These are phyloP conservation scores for Acanthurus leucopareius DNA, from an alignment of 2,797 vertebrate genomes.

Conservation along the genomic window DNA sequence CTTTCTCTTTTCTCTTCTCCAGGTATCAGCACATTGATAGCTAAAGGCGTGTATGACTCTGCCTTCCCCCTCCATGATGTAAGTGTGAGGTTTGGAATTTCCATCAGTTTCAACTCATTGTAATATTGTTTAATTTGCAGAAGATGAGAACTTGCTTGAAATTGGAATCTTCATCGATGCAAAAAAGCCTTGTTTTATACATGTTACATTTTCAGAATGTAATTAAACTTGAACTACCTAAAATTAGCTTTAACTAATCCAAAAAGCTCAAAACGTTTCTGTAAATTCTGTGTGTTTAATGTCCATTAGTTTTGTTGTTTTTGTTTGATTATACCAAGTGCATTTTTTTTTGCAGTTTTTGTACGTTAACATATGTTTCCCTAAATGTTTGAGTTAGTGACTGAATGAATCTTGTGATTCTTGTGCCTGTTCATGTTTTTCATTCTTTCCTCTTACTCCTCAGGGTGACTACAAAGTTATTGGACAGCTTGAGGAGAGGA, in stretches of 20 bases:
- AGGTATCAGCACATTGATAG: conserved; percentile 96
- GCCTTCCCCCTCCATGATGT: conserved; percentile 97
- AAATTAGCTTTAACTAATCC: no score
- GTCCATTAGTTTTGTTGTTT: no score
- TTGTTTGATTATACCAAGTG: not conserved
- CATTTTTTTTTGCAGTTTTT: not conserved
- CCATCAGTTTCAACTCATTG: conserved; percentile 10
- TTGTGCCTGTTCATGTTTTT: not conserved
- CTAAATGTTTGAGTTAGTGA: not conserved
- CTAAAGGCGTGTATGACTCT: conserved; percentile 94
- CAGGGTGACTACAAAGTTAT: conserved; percentile 92
- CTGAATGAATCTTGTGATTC: no score
- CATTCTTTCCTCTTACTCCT: conserved; percentile 25
- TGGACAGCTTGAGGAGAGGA: conserved; percentile 85
- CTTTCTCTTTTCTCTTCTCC: conserved; percentile 47
- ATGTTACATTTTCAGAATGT: no score
- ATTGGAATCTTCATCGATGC: no score
- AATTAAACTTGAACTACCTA: no score
- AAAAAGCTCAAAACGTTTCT: no score
- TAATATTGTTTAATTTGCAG: not conserved
- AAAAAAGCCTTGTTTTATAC: no score
- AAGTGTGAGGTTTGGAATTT: conserved; percentile 66
- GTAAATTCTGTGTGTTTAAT: no score
- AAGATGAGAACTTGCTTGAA: not conserved
- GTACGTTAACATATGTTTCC: not conserved